Evolutionary conservation across 37 sponge, comb jelly and placozoan genomes (phyloP).

Genomic region (Petrosia ficiformis): DNA sequence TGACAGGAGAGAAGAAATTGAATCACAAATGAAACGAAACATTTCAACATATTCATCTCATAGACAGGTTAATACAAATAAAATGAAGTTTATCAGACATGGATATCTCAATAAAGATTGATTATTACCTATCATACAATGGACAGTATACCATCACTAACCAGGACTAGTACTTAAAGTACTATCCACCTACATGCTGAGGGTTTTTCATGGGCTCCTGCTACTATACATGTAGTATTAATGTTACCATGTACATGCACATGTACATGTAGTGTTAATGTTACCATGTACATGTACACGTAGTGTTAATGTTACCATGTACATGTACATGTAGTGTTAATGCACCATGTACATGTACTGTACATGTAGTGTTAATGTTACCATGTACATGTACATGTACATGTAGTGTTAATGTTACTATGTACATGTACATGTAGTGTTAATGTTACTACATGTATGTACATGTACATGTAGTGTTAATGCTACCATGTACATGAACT

Average conservation of each 20-base stretch:
- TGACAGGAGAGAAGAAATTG: no score
- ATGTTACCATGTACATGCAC: neutral
- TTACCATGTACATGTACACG: neutral
- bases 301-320: neutral
- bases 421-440: slow-evolving; percentile 4
- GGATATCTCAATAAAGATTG: no score
- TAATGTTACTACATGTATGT: no score
- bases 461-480: neutral
- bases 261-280: neutral
- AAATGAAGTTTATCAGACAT: no score
- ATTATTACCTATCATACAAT: no score
- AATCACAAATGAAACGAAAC: no score
- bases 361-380: neutral
- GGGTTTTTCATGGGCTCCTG: no score
- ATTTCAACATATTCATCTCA: no score
- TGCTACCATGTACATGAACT: neutral
- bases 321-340: neutral
- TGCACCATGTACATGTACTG: neutral
- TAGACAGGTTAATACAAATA: no score
- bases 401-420: neutral
- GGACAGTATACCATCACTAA: no score
- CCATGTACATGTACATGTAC: slow-evolving; percentile 1
- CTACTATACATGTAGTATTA: neutral
- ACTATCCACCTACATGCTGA: no score
- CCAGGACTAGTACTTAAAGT: no score